phyloP scores from a whole-genome alignment of 2,888 invertebrate genomes.

The Celastrina argiolus region DNA sequence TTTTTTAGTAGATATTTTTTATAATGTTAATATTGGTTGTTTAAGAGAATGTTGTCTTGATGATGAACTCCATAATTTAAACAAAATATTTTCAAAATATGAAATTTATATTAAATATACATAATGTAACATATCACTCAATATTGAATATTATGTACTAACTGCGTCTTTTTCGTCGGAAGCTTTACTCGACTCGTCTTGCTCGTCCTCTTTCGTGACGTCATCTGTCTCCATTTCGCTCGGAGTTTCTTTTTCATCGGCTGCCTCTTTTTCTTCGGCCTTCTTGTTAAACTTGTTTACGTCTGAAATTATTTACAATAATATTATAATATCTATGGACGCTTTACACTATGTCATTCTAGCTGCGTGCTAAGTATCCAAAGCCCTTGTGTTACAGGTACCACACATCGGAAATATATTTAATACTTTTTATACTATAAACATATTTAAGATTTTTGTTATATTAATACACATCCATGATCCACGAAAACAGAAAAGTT shows the following conservation, averaged over 20 bases:
- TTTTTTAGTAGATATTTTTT: no score
- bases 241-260: constrained; percentile 23
- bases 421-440: no score
- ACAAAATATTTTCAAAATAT: constrained; percentile 17
- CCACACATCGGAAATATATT: no score
- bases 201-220: constrained; percentile 29
- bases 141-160: constrained; percentile 29
- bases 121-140: constrained; percentile 21
- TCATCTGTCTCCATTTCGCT: constrained; percentile 35
- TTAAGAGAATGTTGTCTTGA: neutral
- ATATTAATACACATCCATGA: no score
- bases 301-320: constrained; percentile 62
- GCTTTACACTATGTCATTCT: no score
- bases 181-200: constrained; percentile 25
- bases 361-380: no score
- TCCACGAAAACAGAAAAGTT: no score
- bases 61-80: neutral
- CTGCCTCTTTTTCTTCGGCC: constrained; percentile 47
- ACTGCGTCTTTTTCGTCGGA: constrained; percentile 21
- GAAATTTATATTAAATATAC: constrained; percentile 28
- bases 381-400: no score
- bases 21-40: no score
- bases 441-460: no score
- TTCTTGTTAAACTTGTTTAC: constrained; percentile 84
- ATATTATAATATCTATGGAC: no score